Base-by-base conservation (phyloP, 2,113 vertebrate species). In the Notothenia rossii region DNA sequence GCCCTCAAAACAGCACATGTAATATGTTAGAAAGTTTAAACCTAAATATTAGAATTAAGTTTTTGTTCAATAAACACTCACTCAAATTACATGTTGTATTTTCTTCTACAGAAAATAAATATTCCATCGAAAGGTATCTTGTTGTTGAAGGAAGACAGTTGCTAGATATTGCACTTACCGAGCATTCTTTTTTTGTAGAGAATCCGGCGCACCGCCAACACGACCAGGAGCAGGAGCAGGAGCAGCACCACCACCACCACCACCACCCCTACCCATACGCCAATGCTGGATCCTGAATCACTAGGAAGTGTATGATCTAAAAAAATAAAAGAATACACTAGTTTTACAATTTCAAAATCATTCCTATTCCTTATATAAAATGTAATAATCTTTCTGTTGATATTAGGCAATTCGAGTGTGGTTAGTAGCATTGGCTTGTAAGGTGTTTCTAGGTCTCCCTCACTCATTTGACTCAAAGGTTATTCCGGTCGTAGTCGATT, bases 181-280 rank as follows among this genome's bases (percentile, higher is more conserved):
- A 33, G 7, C 0, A 0, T 10, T n/a, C 55, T 22, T 17, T 0
- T 62, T 3, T 8, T 66, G 0, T 2, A 11, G 18, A 61, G 4
- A 1, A 66, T 0, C 54, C 60, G 2, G 13, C 29, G 0, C 14
- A 10, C 33, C 0, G 36, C 0, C 1, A 0, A 0, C 11, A 50
- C 0, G 0, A 45, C 0, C 8, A 14, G 51, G 3, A 7, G 0
- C 48, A 61, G 1, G n/a, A n/a, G n/a, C n/a, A n/a, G n/a, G n/a
- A n/a, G n/a, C n/a, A n/a, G n/a, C n/a, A n/a, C n/a, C n/a, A n/a
- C n/a, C 17, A 29, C 3, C 18, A 40, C 36, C 36, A 1, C 7
- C 36, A 40, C 0, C 36, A 40, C 5, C 5, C 7, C 5, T 7
- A 8, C 9, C 1, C 10, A 17, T 18, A 0, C 17, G 17, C 1